Evolutionary conservation across 2,113 vertebrate species (phyloP).

Genomic region (Burhinus bistriatus): DNA sequence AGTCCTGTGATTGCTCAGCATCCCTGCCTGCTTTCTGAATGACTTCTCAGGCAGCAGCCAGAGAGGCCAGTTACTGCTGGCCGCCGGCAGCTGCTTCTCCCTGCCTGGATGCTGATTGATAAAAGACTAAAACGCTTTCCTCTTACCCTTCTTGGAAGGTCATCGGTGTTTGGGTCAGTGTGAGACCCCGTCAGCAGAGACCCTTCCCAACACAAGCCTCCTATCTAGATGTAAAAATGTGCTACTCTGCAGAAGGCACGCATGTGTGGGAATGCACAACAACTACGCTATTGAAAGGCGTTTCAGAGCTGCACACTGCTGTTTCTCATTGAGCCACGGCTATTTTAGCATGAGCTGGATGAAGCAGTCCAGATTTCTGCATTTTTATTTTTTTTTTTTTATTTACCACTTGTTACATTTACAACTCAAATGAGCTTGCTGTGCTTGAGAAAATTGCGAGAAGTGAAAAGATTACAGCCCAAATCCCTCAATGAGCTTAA

Average conservation of each 20-base stretch:
- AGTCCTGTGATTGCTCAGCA: conserved; percentile 66
- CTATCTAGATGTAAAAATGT: conserved; percentile 33
- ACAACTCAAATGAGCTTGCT: not conserved
- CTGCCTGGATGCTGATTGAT: not conserved
- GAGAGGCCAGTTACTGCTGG: not conserved
- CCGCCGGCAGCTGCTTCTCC: not conserved
- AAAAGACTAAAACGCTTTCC: not conserved
- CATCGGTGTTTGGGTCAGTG: not conserved
- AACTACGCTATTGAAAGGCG: conserved; percentile 18
- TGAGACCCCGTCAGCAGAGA: conserved; percentile 4
- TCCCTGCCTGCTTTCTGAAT: conserved; percentile 40
- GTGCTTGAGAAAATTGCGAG: conserved; percentile 19
- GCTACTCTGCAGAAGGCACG: conserved; percentile 22
- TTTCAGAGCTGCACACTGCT: not conserved
- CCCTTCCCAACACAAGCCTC: not conserved
- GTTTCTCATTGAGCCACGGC: not conserved
- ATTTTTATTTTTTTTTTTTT: not conserved
- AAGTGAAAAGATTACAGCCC: not conserved
- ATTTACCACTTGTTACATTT: not conserved
- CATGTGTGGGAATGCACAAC: conserved; percentile 57
- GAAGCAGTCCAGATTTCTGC: not conserved
- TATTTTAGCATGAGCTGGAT: not conserved
- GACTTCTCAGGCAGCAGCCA: conserved; percentile 40
- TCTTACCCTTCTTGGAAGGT: not conserved
- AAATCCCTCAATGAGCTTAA: not conserved